Conservation (phyloP, 2,113 vertebrate species). For the Oncorhynchus keta region DNA sequence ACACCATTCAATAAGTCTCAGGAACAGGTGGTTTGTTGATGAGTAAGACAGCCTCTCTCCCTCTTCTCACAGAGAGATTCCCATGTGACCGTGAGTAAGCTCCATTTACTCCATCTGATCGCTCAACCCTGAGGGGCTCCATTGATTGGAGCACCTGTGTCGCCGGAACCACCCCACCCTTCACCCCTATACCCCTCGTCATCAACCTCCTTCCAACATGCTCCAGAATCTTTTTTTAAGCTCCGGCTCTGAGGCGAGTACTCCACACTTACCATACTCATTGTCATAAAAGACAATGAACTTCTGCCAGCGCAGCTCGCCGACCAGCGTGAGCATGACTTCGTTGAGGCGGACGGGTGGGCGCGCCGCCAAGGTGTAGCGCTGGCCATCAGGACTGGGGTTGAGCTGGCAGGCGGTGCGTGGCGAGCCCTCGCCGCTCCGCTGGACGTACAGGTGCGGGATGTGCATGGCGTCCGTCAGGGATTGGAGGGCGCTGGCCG, state of each 20-base stretch:
- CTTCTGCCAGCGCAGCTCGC: conserved; percentile 96
- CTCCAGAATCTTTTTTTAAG: background rate
- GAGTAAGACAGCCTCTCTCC: background rate
- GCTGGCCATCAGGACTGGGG: conserved; percentile 86
- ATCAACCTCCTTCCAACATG: background rate
- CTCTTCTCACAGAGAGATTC: background rate
- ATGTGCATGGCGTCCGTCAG: conserved; percentile 99
- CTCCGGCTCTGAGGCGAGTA: background rate
- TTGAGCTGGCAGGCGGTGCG: conserved; percentile 91
- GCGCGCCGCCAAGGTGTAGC: conserved; percentile 90
- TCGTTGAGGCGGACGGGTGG: conserved; percentile 92
- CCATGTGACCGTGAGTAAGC: background rate
- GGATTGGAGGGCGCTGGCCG: conserved; percentile 93
- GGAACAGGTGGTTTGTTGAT: background rate
- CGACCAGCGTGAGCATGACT: conserved; percentile 91
- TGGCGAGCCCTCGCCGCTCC: conserved; percentile 85
- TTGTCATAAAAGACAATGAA: conserved; percentile 98
- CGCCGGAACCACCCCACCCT: background rate
- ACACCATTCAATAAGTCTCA: background rate
- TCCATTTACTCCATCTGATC: background rate
- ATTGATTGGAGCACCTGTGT: background rate
- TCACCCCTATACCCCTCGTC: background rate
- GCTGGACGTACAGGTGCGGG: conserved; percentile 94
- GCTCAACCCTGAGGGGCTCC: background rate
- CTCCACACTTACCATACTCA: conserved; percentile 86